Evolutionary conservation across 2,113 vertebrate genomes (phyloP).

Genomic region (Gorsachius goisagi): DNA sequence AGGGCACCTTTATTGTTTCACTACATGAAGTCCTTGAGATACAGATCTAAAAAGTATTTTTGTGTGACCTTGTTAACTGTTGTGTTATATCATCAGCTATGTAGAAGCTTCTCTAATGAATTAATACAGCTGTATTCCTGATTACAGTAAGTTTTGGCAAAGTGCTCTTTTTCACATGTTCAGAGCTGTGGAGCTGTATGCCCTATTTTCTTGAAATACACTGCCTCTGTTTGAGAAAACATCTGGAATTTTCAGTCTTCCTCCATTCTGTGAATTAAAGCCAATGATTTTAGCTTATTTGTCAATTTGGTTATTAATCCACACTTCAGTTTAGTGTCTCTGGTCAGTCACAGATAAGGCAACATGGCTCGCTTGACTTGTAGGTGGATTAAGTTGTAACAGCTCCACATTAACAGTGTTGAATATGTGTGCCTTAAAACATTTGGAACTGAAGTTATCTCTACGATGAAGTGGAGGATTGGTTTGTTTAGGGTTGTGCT

Average conservation of each 20-base stretch:
- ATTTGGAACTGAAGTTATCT: neutral
- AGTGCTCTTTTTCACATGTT: neutral
- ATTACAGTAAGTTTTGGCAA: neutral
- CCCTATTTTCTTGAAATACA: neutral
- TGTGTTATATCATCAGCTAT: neutral
- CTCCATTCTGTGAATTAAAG: neutral
- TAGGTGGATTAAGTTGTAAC: neutral
- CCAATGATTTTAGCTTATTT: neutral
- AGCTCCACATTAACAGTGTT: neutral
- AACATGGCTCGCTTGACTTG: neutral
- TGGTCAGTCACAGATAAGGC: neutral
- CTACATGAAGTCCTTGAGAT: neutral
- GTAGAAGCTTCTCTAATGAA: neutral
- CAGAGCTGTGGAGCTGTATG: neutral
- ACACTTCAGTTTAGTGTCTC: neutral
- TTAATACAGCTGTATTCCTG: neutral
- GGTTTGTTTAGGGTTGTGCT: neutral
- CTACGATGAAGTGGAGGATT: neutral
- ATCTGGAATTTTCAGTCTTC: neutral
- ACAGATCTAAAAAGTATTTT: neutral
- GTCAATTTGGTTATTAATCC: accelerated
- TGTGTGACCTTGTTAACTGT: neutral
- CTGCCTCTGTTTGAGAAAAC: neutral
- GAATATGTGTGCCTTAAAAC: neutral
- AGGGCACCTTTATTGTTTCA: neutral